Percentiles rank a stretch among this genome's conserved stretches.
Evolutionary conservation across 2,113 vertebrate genomes (phyloP).

Genomic region (zebrafish (Danio rerio)): GRCz12tu NC_133186.1:19106501-19107000

Average conservation of each 20-base stretch:
- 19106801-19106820: conserved; percentile 19
- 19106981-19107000: conserved; percentile 36
- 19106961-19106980: conserved; percentile 3
- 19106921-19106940: conserved; percentile 4
- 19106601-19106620: neutral
- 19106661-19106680: conserved; percentile 8
- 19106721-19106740: conserved; percentile 20
- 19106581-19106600: neutral
- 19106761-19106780: conserved; percentile 19
- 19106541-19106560: neutral
- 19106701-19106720: conserved; percentile 36
- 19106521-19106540: too few relatives aligned
- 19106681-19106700: conserved; percentile 3
- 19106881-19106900: neutral
- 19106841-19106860: neutral
- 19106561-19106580: neutral
- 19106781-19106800: neutral
- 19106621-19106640: neutral
- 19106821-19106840: neutral
- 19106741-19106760: conserved; percentile 10
- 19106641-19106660: neutral
- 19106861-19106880: conserved; percentile 14
- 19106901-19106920: neutral
- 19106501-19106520: too few relatives aligned
- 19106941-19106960: neutral